These are phyloP conservation scores for Achroia grisella DNA, from an alignment of 1,140 invertebrate species.

Conservation along the genomic window DNA sequence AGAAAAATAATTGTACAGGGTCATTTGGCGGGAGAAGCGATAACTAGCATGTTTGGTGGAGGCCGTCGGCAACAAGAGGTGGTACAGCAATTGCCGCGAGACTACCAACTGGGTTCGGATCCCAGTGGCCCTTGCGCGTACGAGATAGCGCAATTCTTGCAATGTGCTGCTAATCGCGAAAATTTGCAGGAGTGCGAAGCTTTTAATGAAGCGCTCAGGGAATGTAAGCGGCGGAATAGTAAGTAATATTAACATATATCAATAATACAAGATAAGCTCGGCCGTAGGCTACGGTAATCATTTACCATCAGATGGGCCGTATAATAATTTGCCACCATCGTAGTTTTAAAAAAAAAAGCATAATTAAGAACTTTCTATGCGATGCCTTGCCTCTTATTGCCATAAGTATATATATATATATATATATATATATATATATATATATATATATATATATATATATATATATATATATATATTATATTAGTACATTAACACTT, in stretches of 20 bases:
- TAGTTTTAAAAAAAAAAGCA: not conserved
- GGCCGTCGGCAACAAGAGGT: slow-evolving; percentile 78
- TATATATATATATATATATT: no score
- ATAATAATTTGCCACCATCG: not conserved
- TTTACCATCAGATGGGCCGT: no score
- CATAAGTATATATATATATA: no score
- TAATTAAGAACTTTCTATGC: no score
- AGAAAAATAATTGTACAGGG: slow-evolving; percentile 76
- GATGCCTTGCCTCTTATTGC: no score
- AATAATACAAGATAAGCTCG: no score
- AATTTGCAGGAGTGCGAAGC: slow-evolving; percentile 49
- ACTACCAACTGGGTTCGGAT: slow-evolving; percentile 39
- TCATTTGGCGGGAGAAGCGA: slow-evolving; percentile 86
- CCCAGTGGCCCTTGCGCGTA: slow-evolving; percentile 57
- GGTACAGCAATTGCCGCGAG: slow-evolving; percentile 33
- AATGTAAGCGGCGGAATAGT: slow-evolving; percentile 57
- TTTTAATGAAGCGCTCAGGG: slow-evolving; percentile 51
- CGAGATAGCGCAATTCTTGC: slow-evolving; percentile 55
- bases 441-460: no score
- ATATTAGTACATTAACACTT: no score
- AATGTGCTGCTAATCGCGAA: slow-evolving; percentile 41
- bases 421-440: no score
- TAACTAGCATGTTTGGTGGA: slow-evolving; percentile 85
- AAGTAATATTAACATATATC: no score
- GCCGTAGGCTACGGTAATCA: no score